Evolutionary conservation across 2,888 invertebrate species (phyloP).

Genomic region (Thyatira batis): DNA sequence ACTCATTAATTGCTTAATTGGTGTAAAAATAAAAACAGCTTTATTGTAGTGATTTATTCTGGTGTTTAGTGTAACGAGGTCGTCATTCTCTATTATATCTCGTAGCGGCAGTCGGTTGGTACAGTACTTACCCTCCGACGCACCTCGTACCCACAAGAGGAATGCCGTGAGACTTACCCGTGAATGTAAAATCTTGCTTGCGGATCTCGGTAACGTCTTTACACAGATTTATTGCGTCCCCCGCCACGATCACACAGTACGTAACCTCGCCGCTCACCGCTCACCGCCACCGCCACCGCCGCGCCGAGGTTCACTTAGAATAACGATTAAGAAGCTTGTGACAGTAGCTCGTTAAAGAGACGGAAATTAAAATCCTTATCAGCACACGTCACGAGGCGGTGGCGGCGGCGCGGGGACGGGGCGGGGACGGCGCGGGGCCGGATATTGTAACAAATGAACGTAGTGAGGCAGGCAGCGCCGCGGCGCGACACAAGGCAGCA

Average conservation of each 20-base stretch:
- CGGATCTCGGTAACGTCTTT: not conserved
- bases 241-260: not conserved
- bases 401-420: slow-evolving; percentile 17
- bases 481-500: slow-evolving; percentile 7
- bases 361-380: not conserved
- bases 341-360: not conserved
- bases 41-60: not conserved
- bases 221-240: not conserved
- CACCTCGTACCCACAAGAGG: not conserved
- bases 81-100: not conserved
- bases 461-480: slow-evolving; percentile 19
- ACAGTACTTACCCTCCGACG: too few relatives aligned
- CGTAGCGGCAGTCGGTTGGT: not conserved
- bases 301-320: not conserved
- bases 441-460: slow-evolving; percentile 18
- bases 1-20: not conserved
- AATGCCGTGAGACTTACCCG: not conserved
- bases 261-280: not conserved
- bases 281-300: not conserved
- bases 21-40: not conserved
- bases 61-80: not conserved
- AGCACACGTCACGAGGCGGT: slow-evolving; percentile 3
- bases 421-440: slow-evolving; percentile 12
- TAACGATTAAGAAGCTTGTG: not conserved
- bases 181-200: not conserved